phyloP scores from a whole-genome alignment of 37 sponge, comb jelly and placozoan genomes.

The Diacarnus erythraeanus region DNA sequence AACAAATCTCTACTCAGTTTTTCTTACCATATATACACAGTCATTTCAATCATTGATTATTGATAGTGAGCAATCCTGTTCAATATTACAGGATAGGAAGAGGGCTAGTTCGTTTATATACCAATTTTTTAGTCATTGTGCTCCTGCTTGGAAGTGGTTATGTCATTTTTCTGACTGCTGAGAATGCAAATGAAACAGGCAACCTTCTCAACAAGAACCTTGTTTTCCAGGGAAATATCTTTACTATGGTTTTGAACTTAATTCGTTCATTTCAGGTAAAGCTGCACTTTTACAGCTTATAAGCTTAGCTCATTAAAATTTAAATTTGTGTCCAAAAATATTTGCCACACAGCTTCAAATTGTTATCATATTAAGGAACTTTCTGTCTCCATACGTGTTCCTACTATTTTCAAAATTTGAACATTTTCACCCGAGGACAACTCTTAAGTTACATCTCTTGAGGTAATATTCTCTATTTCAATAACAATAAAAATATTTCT shows the following conservation, averaged over 20 bases:
- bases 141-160: conserved; percentile 50
- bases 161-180: conserved; percentile 65
- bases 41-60: too few relatives aligned
- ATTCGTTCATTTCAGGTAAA: conserved; percentile 61
- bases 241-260: conserved; percentile 40
- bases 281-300: background rate
- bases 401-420: conserved; percentile 31
- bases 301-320: background rate
- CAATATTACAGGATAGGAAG: too few relatives aligned
- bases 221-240: background rate
- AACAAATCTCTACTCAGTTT: too few relatives aligned
- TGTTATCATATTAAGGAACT: conserved; percentile 54
- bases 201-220: background rate
- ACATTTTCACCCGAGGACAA: conserved; percentile 70
- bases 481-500: background rate
- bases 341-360: conserved; percentile 64
- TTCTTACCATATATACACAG: too few relatives aligned
- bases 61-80: too few relatives aligned
- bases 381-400: conserved; percentile 60
- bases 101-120: too few relatives aligned
- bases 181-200: conserved; percentile 19
- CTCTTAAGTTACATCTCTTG: conserved; percentile 66
- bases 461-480: conserved; percentile 26
- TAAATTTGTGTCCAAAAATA: too few relatives aligned
- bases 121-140: conserved; percentile 36